phyloP scores from a whole-genome alignment of 2,888 invertebrate genomes.

The Dendrolimus pini region DNA sequence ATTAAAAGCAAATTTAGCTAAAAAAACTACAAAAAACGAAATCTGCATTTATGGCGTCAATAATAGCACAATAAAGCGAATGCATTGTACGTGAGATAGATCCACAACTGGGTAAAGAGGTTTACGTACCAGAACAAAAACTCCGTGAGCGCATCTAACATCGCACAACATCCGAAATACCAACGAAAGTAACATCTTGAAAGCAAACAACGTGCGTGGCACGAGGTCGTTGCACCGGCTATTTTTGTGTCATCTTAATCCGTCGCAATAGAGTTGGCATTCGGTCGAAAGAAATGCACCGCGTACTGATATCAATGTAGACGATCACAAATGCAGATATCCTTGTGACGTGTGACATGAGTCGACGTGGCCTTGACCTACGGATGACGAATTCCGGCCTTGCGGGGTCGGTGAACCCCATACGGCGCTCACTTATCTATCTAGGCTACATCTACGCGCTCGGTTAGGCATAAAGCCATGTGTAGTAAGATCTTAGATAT shows the following conservation, averaged over 20 bases:
- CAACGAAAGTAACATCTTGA: slow-evolving; percentile 61
- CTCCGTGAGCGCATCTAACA: slow-evolving; percentile 34
- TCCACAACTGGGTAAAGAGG: background rate
- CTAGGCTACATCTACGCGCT: slow-evolving; percentile 35
- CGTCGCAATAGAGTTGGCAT: slow-evolving; percentile 42
- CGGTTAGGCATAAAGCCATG: slow-evolving; percentile 3
- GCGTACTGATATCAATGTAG: slow-evolving; percentile 50
- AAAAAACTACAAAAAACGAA: background rate
- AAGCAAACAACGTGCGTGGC: slow-evolving; percentile 38
- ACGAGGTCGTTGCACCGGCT: slow-evolving; percentile 61
- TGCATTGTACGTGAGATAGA: background rate
- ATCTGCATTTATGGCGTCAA: background rate
- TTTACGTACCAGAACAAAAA: slow-evolving; percentile 11
- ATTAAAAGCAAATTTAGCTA: background rate
- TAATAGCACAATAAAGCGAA: background rate
- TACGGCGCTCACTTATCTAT: slow-evolving; percentile 45
- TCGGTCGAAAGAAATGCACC: slow-evolving; percentile 29
- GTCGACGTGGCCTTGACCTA: slow-evolving; percentile 64
- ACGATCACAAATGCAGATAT: slow-evolving; percentile 71
- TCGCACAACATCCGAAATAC: slow-evolving; percentile 44
- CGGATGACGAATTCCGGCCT: slow-evolving; percentile 72
- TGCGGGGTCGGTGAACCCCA: slow-evolving; percentile 60
- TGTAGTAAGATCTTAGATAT: background rate
- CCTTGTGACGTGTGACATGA: slow-evolving; percentile 54
- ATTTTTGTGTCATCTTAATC: slow-evolving; percentile 46